Evolutionary conservation across 2,113 vertebrate species (phyloP).

Genomic region (Neopipo cinnamomea): DNA sequence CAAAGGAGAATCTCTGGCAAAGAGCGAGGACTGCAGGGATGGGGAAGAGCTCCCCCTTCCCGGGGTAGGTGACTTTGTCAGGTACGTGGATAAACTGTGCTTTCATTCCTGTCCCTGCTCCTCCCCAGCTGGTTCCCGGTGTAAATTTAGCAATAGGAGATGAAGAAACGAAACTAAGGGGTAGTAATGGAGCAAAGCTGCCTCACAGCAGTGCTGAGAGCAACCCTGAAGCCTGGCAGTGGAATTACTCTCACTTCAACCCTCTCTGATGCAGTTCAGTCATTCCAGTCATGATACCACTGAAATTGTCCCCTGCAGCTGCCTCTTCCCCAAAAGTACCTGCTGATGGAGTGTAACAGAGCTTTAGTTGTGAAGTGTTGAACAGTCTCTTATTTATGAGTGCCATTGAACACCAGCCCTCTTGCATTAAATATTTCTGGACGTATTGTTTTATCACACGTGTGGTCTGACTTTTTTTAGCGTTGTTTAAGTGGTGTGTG

Average conservation of each 20-base stretch:
- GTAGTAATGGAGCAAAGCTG: neutral
- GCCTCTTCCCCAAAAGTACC: neutral
- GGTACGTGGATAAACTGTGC: neutral
- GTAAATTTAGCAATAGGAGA: neutral
- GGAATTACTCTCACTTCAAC: neutral
- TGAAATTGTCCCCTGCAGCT: neutral
- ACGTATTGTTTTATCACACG: neutral
- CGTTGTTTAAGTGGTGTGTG: accelerated
- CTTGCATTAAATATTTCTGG: constrained; percentile 37
- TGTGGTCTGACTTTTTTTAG: neutral
- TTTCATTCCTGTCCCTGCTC: neutral
- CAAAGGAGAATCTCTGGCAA: neutral
- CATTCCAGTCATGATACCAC: neutral
- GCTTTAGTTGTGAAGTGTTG: neutral
- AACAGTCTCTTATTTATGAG: constrained; percentile 58
- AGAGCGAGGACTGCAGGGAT: neutral
- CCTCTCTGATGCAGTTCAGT: neutral
- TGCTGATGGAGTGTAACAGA: neutral
- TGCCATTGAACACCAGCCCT: neutral
- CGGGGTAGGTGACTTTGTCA: neutral
- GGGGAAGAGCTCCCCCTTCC: neutral
- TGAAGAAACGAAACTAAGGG: neutral
- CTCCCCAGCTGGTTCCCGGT: neutral
- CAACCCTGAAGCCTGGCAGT: neutral
- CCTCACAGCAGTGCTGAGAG: neutral